Evolutionary conservation across 2,797 vertebrate genomes (phyloP).

Genomic region (Acridotheres tristis): DNA sequence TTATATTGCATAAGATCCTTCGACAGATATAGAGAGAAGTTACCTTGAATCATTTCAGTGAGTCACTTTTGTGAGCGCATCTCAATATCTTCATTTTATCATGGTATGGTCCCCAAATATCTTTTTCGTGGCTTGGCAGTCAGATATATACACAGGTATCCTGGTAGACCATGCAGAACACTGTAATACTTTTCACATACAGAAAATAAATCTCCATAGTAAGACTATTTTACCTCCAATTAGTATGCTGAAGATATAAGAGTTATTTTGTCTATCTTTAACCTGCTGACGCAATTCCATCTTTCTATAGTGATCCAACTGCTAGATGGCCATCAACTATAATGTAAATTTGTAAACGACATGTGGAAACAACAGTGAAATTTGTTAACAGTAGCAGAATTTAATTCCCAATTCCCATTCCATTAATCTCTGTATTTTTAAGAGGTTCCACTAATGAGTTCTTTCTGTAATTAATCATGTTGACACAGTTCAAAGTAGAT

Average conservation of each 20-base stretch:
- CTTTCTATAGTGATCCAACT: neutral
- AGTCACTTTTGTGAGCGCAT: neutral
- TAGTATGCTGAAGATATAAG: neutral
- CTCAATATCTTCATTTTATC: neutral
- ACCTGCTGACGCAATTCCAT: neutral
- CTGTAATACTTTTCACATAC: neutral
- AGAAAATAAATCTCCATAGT: neutral
- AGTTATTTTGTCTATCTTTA: neutral
- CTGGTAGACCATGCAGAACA: neutral
- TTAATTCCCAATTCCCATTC: constrained; percentile 12
- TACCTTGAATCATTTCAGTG: neutral
- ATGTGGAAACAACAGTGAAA: neutral
- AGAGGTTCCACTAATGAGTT: constrained; percentile 1
- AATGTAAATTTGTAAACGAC: neutral
- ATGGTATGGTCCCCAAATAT: neutral
- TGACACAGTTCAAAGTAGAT: neutral
- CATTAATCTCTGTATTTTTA: constrained; percentile 20
- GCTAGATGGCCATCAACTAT: neutral
- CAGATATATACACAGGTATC: neutral
- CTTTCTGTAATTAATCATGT: constrained; percentile 29
- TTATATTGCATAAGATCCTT: neutral
- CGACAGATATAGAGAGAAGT: neutral
- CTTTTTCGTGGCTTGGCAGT: neutral
- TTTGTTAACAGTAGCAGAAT: constrained; percentile 13
- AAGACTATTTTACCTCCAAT: neutral